These are phyloP conservation scores for Apteryx owenii DNA, from an alignment of 2,113 vertebrate species.

Conservation along the genomic window DNA sequence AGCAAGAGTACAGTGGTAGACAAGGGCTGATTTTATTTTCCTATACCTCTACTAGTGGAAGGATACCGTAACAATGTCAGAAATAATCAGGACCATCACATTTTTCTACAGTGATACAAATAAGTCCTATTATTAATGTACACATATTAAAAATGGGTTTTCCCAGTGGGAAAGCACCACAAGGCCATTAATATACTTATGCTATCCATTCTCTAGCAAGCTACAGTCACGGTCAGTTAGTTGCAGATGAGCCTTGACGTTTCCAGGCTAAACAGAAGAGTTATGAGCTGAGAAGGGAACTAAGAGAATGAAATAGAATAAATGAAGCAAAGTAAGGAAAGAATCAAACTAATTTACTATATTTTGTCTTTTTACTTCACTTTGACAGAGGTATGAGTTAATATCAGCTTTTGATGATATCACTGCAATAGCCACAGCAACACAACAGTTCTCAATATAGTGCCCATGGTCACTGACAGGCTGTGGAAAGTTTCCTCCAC, in stretches of 20 bases:
- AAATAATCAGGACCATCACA: not conserved
- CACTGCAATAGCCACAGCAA: not conserved
- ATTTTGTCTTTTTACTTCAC: not conserved
- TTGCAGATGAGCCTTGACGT: slow-evolving; percentile 5
- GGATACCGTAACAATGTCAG: not conserved
- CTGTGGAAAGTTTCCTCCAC: not conserved
- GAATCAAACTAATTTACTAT: not conserved
- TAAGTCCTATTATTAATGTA: not conserved
- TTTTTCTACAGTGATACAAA: not conserved
- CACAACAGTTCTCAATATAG: not conserved
- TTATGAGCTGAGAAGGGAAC: not conserved
- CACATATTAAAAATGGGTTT: not conserved
- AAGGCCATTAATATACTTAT: not conserved
- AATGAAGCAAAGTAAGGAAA: not conserved
- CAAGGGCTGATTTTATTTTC: not conserved
- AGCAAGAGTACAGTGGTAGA: not conserved
- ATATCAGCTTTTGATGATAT: not conserved
- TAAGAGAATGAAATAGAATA: not conserved
- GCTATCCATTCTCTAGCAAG: not conserved
- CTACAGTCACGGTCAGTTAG: not conserved
- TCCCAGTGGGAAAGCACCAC: not conserved
- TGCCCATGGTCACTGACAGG: not conserved
- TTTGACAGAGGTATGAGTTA: not conserved
- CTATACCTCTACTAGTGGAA: not conserved
- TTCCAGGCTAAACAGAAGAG: not conserved